Base-by-base conservation (phyloP, 2,797 vertebrate genomes). In the Luscinia megarhynchos region DNA sequence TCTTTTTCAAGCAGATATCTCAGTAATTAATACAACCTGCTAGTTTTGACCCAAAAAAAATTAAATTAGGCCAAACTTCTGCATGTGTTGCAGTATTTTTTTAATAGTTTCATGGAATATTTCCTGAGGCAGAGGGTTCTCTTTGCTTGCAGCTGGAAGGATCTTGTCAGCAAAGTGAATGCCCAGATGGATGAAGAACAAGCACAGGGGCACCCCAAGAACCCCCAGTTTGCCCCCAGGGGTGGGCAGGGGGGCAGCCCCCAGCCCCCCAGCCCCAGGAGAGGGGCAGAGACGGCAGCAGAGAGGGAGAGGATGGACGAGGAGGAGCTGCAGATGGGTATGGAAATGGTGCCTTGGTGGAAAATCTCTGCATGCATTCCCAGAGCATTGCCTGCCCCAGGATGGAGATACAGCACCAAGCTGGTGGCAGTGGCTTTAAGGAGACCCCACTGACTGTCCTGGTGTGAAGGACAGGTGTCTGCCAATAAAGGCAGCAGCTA, bases 291-390 rank as follows among this genome's bases (percentile, higher is more conserved):
- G 66, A 34, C 14, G 74, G 92, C 46, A 38, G 63, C 53, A 10
- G 34, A 84, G 62, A 93, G 93, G 91, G 94, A 79, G 36, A 83
- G 70, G 76, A 53, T 8, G 1, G 94, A 91, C 9, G 68, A 94
- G 1, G 95, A 97, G 59, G 95, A 98, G 15, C 90, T 95, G 3
- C 77, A 97, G n/a, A 96, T 96, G 95, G 96, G 94, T 97, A 94
- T 6, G 59, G 58, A 55, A 63, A 24, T 27, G 15, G 3, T 30
- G 22, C 19, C 38, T 32, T 8, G 43, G 11, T 12, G 21, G 3
- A 1, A 18, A 51, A 51, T 17, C 14, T 34, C 32, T 63, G 66
- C 27, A 7, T 22, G 12, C 10, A 3, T 10, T 4, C n/a, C 12
- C 29, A 34, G 40, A 24, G 83, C 9, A 1, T 1, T 13, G 20